Base-by-base conservation (phyloP, 2,888 invertebrate species). In the Achlya flavicornis region DNA sequence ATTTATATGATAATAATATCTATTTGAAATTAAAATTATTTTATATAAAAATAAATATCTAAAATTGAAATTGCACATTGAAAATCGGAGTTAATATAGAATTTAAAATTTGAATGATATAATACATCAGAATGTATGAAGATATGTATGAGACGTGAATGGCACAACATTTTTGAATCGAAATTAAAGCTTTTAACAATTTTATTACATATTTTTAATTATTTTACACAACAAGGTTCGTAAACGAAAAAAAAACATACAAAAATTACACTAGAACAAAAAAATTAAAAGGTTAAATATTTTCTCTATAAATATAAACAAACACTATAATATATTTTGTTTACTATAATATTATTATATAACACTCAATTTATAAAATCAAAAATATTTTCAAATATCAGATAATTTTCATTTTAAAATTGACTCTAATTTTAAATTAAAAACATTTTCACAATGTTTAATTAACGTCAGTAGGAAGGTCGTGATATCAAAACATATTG, bases 61-160 rank as follows among this genome's bases (percentile, higher is more conserved):
- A 61, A 69, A 77, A 71, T 75, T 72, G 61, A 73, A 70, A 73
- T 78, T 76, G 73, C 68, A 70, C 66, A 16, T 53, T 16, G 48
- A 53, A 53, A 8, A 53, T 19, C 16, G 16, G 10, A 53, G 48
- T 10, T 53, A 16, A n/a, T 16, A 53, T 53, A 53, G 19, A 53
- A 53, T 61, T 53, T 53, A 53, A 10, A 53, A 19, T 53, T 46
- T 19, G 5, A 14, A 53, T 53, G 53, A 53, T 53, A 53, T 53
- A 53, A 53, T 53, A 48, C 19, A 53, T 53, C 16, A 53, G 66
- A 59, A 64, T 62, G 66, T 69, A 68, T 75, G 64, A 66, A 78
- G 81, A 84, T 85, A 85, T 88, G 86, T 83, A 71, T 77, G 69
- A 81, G 75, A 83, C 83, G 79, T 83, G 75, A 77, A 86, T 86